A percentile compares a stretch with the other conserved stretches of the same genome.
These are phyloP conservation scores for Elgaria multicarinata DNA, from an alignment of 2,113 vertebrate genomes.

Conservation along the genomic window DNA sequence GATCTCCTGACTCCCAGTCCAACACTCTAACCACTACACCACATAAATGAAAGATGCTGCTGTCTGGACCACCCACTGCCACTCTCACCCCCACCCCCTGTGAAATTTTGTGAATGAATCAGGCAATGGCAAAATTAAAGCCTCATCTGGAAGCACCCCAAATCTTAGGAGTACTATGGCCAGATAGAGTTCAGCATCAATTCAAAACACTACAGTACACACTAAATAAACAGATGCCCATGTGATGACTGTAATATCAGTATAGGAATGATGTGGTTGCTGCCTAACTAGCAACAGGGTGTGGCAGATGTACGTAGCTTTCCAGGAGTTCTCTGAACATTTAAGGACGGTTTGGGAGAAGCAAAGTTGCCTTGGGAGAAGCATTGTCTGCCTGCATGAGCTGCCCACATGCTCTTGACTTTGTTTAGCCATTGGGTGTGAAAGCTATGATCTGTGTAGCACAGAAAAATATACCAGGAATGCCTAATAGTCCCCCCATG, in stretches of 20 bases:
- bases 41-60: too few relatives aligned
- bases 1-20: too few relatives aligned
- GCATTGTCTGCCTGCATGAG: background rate
- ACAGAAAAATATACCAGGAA: background rate
- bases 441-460: background rate
- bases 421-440: background rate
- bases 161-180: background rate
- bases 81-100: too few relatives aligned
- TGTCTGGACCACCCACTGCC: too few relatives aligned
- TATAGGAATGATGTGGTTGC: background rate
- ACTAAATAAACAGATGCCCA: background rate
- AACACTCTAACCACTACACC: too few relatives aligned
- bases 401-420: background rate
- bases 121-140: background rate
- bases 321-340: background rate
- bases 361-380: background rate
- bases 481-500: background rate
- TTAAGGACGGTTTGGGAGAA: background rate
- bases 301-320: background rate
- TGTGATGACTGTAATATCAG: background rate
- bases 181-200: background rate
- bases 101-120: too few relatives aligned
- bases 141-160: background rate
- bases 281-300: background rate
- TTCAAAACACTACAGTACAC: background rate